These are phyloP conservation scores for Alcedo atthis DNA, from an alignment of 2,797 vertebrate genomes.

Conservation along the genomic window DNA sequence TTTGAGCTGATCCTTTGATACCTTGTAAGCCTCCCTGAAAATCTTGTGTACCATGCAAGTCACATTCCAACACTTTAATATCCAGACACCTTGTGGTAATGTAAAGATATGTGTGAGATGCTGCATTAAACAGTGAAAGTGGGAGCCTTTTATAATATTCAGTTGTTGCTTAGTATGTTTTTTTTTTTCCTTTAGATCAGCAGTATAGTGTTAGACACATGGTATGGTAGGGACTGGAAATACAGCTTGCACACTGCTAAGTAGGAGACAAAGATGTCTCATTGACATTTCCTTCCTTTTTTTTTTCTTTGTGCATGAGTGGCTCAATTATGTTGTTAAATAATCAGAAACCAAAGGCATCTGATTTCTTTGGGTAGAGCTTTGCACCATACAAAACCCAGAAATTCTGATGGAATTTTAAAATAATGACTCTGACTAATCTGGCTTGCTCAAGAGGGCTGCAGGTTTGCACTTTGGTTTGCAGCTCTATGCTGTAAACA, in stretches of 20 bases:
- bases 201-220: background rate
- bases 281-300: background rate
- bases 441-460: background rate
- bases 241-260: background rate
- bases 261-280: background rate
- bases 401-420: conserved; percentile 4
- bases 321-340: background rate
- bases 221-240: background rate
- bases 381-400: background rate
- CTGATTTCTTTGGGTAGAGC: background rate
- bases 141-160: background rate
- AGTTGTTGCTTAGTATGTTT: background rate
- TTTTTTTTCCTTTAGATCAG: background rate
- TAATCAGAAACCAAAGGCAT: background rate
- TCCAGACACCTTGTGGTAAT: background rate
- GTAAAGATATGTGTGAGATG: background rate
- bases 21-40: conserved; percentile 13
- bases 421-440: background rate
- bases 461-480: background rate
- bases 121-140: background rate
- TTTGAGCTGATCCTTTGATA: background rate
- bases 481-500: background rate
- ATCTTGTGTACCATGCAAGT: background rate
- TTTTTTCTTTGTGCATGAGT: background rate
- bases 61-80: background rate